Percentiles rank a stretch among this genome's conserved stretches.
phyloP scores from a whole-genome alignment of 2,113 vertebrate species.

The Xenopus laevis region DNA sequence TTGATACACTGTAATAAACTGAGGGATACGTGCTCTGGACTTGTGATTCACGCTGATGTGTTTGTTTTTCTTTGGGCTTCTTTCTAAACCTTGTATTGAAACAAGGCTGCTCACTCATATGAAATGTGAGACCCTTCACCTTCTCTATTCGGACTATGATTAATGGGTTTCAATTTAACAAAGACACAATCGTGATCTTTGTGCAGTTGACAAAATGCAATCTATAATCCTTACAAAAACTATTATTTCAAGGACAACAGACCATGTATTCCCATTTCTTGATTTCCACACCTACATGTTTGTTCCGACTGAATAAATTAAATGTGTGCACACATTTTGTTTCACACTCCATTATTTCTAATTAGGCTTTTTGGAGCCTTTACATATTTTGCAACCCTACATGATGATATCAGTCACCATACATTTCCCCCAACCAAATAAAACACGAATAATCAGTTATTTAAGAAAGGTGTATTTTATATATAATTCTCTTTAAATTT shows the following conservation, averaged over 20 bases:
- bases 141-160: conserved; percentile 21
- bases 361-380: not conserved
- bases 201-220: conserved; percentile 16
- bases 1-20: conserved; percentile 10
- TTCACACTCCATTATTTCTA: conserved; percentile 1
- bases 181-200: conserved; percentile 31
- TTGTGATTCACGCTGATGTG: no score
- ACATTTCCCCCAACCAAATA: not conserved
- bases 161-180: conserved; percentile 42
- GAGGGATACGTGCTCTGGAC: not conserved
- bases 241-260: conserved; percentile 10
- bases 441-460: conserved; percentile 17
- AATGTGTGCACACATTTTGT: not conserved
- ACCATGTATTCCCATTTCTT: not conserved
- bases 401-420: no score
- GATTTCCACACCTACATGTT: conserved; percentile 4
- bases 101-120: conserved; percentile 25
- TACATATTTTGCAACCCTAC: not conserved
- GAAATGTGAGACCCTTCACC: conserved; percentile 29
- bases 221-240: conserved; percentile 10
- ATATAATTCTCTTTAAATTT: not conserved
- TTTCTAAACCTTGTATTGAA: conserved; percentile 7
- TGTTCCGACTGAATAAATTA: not conserved
- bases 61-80: not conserved
- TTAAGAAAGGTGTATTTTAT: conserved; percentile 26